phyloP scores from a whole-genome alignment of 2,888 invertebrate genomes.

The Nysson spinosus region DNA sequence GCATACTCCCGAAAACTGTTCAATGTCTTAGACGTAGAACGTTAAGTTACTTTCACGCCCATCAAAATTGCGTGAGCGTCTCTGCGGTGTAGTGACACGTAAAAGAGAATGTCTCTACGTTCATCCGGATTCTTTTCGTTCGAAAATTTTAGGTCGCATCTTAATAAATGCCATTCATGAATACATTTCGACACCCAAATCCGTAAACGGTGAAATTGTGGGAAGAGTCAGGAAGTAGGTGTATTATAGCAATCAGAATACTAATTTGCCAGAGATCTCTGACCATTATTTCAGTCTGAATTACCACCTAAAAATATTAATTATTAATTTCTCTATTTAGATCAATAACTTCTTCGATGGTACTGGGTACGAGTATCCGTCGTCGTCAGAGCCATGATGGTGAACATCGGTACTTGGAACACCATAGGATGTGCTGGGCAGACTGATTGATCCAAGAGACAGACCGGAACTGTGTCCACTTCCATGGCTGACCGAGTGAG shows the following conservation, averaged over 20 bases:
- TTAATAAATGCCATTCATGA: conserved; percentile 21
- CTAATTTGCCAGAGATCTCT: no score
- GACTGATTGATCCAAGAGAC: not conserved
- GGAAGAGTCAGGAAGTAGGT: no score
- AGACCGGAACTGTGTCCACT: not conserved
- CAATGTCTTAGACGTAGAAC: not conserved
- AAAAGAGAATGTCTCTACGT: conserved; percentile 23
- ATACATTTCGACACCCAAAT: not conserved
- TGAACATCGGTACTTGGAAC: not conserved
- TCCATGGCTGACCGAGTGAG: not conserved
- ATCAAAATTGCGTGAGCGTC: conserved; percentile 8
- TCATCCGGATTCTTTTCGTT: not conserved
- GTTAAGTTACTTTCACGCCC: conserved; percentile 20
- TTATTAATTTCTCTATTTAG: conserved; percentile 2
- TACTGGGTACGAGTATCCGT: conserved; percentile 55
- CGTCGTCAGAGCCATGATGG: conserved; percentile 6
- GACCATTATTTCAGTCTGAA: no score
- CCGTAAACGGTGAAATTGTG: not conserved
- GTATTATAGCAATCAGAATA: no score
- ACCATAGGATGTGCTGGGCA: conserved; percentile 11
- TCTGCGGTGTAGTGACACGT: conserved; percentile 5
- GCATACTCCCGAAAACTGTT: conserved; percentile 11
- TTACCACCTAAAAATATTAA: not conserved
- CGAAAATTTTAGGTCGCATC: conserved; percentile 13
- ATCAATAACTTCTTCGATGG: conserved; percentile 46